Conservation (phyloP, 2,113 vertebrate genomes). For the Dicaeum eximium region DNA sequence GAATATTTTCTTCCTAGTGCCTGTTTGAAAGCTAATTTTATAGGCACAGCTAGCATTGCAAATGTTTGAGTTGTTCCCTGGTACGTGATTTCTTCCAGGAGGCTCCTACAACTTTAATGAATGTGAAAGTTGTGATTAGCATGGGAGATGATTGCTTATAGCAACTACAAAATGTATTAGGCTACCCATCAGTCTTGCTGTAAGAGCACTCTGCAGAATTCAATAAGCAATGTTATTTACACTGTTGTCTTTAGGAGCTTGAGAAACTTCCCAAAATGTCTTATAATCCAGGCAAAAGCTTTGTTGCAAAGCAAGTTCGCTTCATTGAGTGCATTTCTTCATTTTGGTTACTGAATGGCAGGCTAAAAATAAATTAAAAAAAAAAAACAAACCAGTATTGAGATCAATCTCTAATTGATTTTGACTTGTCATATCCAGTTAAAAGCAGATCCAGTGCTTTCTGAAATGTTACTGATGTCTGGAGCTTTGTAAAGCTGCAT, state of each 20-base stretch:
- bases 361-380: conserved; percentile 39
- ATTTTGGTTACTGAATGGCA: conserved; percentile 32
- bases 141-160: conserved; percentile 9
- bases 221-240: conserved; percentile 4
- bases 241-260: background rate
- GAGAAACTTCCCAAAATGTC: background rate
- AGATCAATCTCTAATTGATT: conserved; percentile 66
- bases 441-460: conserved; percentile 36
- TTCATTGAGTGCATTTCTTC: background rate
- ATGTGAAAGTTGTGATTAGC: conserved; percentile 38
- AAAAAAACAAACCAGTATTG: background rate
- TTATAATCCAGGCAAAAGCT: background rate
- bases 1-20: background rate
- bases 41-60: background rate
- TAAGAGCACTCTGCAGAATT: background rate
- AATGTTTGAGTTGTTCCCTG: background rate
- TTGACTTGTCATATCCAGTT: conserved; percentile 44
- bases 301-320: background rate
- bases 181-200: conserved; percentile 12
- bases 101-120: background rate
- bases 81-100: background rate
- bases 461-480: conserved; percentile 12
- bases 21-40: background rate
- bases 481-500: background rate
- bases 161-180: background rate